Evolutionary conservation across 2,113 vertebrate species (phyloP).

Genomic region (Nycticebus coucang): DNA sequence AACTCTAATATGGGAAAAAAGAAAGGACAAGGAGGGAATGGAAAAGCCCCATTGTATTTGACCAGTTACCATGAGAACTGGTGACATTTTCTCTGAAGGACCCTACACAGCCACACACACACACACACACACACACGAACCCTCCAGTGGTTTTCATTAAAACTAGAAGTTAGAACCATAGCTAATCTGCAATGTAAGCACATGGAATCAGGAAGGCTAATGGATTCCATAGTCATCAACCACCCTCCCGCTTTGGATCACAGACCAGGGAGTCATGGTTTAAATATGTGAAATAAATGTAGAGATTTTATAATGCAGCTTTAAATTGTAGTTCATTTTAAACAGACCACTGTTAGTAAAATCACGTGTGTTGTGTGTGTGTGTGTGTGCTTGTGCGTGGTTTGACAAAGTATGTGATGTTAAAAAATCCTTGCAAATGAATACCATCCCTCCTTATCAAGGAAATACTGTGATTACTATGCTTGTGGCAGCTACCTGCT

Average conservation of each 20-base stretch:
- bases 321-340: slow-evolving; percentile 69
- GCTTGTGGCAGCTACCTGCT: not conserved
- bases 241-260: slow-evolving; percentile 60
- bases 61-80: not conserved
- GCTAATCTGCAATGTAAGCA: slow-evolving; percentile 63
- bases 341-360: slow-evolving; percentile 70
- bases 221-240: slow-evolving; percentile 62
- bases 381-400: not conserved
- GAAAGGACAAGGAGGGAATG: not conserved
- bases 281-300: slow-evolving; percentile 46
- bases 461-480: not conserved
- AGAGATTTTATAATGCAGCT: slow-evolving; percentile 51
- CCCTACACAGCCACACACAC: not conserved
- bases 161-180: slow-evolving; percentile 63
- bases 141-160: slow-evolving; percentile 64
- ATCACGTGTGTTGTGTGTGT: slow-evolving; percentile 35
- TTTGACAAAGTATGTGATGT: slow-evolving; percentile 64
- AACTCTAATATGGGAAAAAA: not conserved
- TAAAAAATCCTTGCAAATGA: slow-evolving; percentile 66
- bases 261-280: slow-evolving; percentile 65
- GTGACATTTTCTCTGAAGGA: not conserved
- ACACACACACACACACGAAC: not conserved
- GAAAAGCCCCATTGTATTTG: not conserved
- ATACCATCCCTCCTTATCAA: slow-evolving; percentile 53
- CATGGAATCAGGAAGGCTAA: slow-evolving; percentile 66